phyloP scores from a whole-genome alignment of 2,888 invertebrate species.

The Vanessa cardui region DNA sequence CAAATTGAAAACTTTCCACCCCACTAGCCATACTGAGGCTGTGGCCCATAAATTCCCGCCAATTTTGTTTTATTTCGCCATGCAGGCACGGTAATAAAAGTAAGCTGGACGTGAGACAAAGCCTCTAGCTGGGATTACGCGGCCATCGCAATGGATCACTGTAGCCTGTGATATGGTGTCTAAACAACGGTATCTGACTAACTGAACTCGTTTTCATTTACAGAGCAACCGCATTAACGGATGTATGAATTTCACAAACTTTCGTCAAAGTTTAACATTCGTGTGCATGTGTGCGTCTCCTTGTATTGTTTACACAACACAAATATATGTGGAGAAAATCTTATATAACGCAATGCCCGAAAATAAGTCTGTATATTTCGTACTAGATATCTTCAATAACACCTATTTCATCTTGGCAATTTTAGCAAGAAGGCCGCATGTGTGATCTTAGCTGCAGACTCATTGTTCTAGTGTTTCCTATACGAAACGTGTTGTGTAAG shows the following conservation, averaged over 20 bases:
- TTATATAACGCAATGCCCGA: not conserved
- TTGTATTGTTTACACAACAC: not conserved
- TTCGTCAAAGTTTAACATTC: constrained; percentile 4
- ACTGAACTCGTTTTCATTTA: constrained; percentile 42
- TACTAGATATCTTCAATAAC: constrained; percentile 56
- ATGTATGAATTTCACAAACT: constrained; percentile 19
- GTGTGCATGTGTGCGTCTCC: not conserved
- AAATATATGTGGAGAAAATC: not conserved
- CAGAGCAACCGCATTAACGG: constrained; percentile 22
- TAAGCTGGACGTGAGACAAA: constrained; percentile 82
- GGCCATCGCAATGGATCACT: constrained; percentile 79
- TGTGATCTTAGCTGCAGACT: constrained; percentile 64
- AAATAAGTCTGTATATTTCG: constrained; percentile 1
- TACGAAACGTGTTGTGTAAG: constrained; percentile 69
- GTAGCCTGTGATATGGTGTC: constrained; percentile 72
- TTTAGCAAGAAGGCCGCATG: constrained; percentile 62
- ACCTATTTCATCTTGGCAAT: constrained; percentile 63
- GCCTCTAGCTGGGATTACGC: constrained; percentile 78
- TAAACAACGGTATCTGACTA: constrained; percentile 72
- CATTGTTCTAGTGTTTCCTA: constrained; percentile 61
- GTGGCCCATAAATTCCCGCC: constrained; percentile 81
- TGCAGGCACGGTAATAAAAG: constrained; percentile 82
- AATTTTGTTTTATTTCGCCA: constrained; percentile 82
- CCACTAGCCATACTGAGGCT: constrained; percentile 76
- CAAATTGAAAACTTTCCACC: constrained; percentile 83